Evolutionary conservation across 2,113 vertebrate genomes (phyloP).

Genomic region (Nothoprocta pentlandii): DNA sequence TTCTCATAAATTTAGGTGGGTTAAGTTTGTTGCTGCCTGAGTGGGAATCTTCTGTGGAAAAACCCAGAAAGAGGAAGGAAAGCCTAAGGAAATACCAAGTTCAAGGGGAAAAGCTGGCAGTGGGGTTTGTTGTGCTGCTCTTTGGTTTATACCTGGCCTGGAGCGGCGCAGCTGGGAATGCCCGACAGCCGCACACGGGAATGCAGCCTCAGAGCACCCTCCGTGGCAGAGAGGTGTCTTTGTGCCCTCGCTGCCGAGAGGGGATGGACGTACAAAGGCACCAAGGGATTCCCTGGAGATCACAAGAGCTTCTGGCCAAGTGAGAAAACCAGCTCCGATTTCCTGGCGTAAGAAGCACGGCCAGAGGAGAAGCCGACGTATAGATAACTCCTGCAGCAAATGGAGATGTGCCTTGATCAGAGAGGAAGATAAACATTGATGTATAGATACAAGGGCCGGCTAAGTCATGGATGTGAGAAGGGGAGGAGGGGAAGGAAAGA

Average conservation of each 20-base stretch:
- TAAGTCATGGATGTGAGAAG: slow-evolving; percentile 70
- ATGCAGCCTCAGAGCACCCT: slow-evolving; percentile 32
- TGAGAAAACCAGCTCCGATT: not conserved
- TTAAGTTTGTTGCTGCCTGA: not conserved
- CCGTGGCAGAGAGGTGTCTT: slow-evolving; percentile 15
- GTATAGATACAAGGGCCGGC: not conserved
- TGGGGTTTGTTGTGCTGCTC: not conserved
- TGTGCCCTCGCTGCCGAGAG: not conserved
- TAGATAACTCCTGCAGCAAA: not conserved
- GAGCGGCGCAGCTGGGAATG: not conserved
- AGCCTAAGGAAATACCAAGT: slow-evolving; percentile 21
- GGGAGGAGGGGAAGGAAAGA: slow-evolving; percentile 54
- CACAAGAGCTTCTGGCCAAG: not conserved
- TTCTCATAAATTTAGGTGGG: slow-evolving; percentile 5
- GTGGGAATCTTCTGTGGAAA: slow-evolving; percentile 55
- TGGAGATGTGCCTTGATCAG: not conserved
- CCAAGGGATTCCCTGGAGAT: not conserved
- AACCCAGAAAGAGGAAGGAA: slow-evolving; percentile 53
- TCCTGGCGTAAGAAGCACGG: not conserved
- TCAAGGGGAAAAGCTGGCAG: not conserved
- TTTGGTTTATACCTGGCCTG: slow-evolving; percentile 29
- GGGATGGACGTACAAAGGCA: not conserved
- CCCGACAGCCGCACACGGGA: not conserved
- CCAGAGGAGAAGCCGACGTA: not conserved
- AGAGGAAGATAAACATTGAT: not conserved